These are phyloP conservation scores for Syndactyla subalaris DNA, from an alignment of 2,797 vertebrate species.

Conservation along the genomic window DNA sequence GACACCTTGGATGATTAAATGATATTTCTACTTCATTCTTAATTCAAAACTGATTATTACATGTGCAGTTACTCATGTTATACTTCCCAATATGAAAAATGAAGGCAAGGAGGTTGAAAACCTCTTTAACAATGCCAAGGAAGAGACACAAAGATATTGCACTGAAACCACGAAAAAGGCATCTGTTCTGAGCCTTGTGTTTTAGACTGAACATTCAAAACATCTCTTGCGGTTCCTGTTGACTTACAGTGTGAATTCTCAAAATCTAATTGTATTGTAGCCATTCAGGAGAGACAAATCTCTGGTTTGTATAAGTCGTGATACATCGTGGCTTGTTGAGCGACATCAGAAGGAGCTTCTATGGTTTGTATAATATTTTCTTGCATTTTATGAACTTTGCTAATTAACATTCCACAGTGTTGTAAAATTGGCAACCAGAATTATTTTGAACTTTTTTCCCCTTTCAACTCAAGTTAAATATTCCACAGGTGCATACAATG, in stretches of 20 bases:
- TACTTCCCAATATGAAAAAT: slow-evolving; percentile 29
- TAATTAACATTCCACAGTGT: neutral
- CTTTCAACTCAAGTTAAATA: neutral
- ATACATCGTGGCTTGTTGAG: neutral
- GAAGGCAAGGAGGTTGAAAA: neutral
- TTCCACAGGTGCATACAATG: neutral
- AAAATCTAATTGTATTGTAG: neutral
- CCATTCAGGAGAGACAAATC: neutral
- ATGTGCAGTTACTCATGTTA: slow-evolving; percentile 19
- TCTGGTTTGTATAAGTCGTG: neutral
- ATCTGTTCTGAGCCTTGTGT: neutral
- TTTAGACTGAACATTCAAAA: neutral
- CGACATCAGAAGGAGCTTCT: neutral
- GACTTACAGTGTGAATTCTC: neutral
- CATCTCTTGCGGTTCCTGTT: neutral
- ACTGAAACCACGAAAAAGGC: neutral
- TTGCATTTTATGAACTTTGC: neutral
- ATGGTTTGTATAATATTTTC: neutral
- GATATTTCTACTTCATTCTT: slow-evolving; percentile 49
- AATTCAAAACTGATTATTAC: slow-evolving; percentile 58
- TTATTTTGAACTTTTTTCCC: neutral
- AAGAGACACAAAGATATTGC: neutral
- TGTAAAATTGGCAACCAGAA: neutral
- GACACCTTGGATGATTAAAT: slow-evolving; percentile 55
- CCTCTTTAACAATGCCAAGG: neutral